Conservation (phyloP, 2,888 invertebrate species). For the Crossocerus cetratus region DNA sequence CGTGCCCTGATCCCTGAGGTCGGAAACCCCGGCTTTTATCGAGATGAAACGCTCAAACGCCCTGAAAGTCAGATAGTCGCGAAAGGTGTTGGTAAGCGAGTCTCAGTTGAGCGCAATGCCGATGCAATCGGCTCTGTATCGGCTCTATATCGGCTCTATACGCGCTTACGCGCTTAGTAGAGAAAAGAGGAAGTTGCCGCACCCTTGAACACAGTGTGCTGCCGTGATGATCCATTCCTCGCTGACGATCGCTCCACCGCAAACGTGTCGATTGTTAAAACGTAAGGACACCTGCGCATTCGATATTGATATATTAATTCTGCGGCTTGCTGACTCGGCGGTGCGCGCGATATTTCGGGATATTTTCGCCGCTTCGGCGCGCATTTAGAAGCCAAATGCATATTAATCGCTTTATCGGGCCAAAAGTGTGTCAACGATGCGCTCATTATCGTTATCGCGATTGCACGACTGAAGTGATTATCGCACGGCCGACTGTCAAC, state of each 20-base stretch:
- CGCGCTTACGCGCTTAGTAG: too few species aligned
- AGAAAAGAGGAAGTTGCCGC: constrained; percentile 4
- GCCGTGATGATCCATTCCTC: constrained; percentile 61
- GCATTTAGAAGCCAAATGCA: too few species aligned
- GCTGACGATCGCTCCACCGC: constrained; percentile 62
- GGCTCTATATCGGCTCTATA: too few species aligned
- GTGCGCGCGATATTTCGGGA: constrained; percentile 10
- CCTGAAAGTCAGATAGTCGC: constrained; percentile 24
- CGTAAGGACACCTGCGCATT: constrained; percentile 66
- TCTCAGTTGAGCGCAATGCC: not conserved
- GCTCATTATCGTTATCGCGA: constrained; percentile 5
- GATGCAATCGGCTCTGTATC: constrained; percentile 1
- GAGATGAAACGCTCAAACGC: constrained; percentile 37
- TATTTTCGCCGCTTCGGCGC: not conserved
- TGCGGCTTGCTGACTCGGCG: constrained; percentile 3
- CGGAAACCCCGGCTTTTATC: constrained; percentile 54
- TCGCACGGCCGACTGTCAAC: too few species aligned
- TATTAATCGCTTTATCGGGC: too few species aligned
- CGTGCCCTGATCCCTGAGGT: constrained; percentile 47
- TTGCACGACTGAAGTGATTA: too few species aligned
- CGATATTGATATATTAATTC: constrained; percentile 24
- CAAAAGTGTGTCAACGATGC: not conserved
- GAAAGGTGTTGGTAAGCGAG: not conserved
- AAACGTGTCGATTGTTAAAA: constrained; percentile 58
- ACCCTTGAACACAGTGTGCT: constrained; percentile 63